Evolutionary conservation across 2,888 invertebrate genomes (phyloP), one percentile per base, ranked within the genome.

Genomic region (Drosophila seclusa): DNA sequence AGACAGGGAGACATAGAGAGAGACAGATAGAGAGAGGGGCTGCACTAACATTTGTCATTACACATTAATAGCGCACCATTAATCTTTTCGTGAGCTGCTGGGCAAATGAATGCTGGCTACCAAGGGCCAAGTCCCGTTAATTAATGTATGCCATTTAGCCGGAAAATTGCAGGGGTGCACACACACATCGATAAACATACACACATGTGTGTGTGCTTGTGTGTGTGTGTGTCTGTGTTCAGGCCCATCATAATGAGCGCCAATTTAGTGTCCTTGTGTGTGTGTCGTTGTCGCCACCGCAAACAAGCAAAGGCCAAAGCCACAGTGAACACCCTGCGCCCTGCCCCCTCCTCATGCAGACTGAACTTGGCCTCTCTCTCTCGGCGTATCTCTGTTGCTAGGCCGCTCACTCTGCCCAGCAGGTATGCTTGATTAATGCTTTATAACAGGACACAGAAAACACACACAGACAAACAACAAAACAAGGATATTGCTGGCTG

Each of bases 51-150:
- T 91, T 91, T 89, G 90, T 91, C 91, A 91, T 91, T 91, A 91
- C 80, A 88, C 91, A 90, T 91, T 91, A 91, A 91, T 91, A 91
- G 91, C 90, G 83, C 80, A 81, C 83, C 91, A 91, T 91, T 91
- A 91, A 91, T 91, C 91, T 91, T 90, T 90, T 78, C 73, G 83
- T 83, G 83, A 73, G 78, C 76, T 74, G 78, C 60, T 77, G 68
- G 80, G 74, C 69, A 72, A 80, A 77, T 85, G 82, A 76, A 90
- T 88, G 83, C 75, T 78, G 72, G 71, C 72, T 66, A 61, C 70
- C 64, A 73, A 81, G 83, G 83, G 70, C 83, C 68, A 68, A 71
- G 78, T 76, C 70, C 73, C 86, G 89, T 90, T 86, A 90, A 90
- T 90, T 90, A 90, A 90, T 90, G 90, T 90, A 80, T 82, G 80